Evolutionary conservation across 2,888 invertebrate genomes (phyloP).

Genomic region (Yponomeuta sedellus): DNA sequence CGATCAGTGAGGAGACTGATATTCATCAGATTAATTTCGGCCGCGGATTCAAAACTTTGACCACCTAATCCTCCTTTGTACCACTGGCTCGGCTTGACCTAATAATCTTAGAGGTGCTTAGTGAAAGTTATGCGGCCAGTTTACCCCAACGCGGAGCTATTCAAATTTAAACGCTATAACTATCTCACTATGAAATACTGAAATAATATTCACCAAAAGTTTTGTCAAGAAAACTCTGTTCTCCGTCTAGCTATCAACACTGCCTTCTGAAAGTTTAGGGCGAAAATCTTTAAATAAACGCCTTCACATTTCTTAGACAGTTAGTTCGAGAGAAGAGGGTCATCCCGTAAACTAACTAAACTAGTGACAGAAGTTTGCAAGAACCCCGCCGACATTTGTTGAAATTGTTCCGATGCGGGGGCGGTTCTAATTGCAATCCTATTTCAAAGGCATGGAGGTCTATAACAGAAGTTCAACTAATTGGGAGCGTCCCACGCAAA

Average conservation of each 20-base stretch:
- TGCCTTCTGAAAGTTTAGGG: too few relatives aligned
- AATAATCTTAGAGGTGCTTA: too few relatives aligned
- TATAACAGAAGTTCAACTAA: neutral
- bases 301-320: too few relatives aligned
- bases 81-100: neutral
- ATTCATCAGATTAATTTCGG: neutral
- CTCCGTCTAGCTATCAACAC: too few relatives aligned
- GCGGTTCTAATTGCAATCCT: constrained; percentile 8
- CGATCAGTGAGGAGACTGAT: too few relatives aligned
- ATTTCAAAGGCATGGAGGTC: neutral
- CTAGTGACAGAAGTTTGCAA: neutral
- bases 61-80: neutral
- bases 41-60: neutral
- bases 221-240: too few relatives aligned
- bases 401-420: neutral
- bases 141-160: too few relatives aligned
- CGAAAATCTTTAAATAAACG: too few relatives aligned
- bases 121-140: too few relatives aligned
- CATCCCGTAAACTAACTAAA: neutral
- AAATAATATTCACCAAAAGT: too few relatives aligned
- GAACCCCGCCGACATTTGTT: neutral
- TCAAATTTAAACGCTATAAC: too few relatives aligned
- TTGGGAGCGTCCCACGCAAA: neutral
- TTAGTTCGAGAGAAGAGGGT: neutral
- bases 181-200: too few relatives aligned